Conservation (phyloP, 2,113 vertebrate species). For the Hippocampus barbouri region DNA sequence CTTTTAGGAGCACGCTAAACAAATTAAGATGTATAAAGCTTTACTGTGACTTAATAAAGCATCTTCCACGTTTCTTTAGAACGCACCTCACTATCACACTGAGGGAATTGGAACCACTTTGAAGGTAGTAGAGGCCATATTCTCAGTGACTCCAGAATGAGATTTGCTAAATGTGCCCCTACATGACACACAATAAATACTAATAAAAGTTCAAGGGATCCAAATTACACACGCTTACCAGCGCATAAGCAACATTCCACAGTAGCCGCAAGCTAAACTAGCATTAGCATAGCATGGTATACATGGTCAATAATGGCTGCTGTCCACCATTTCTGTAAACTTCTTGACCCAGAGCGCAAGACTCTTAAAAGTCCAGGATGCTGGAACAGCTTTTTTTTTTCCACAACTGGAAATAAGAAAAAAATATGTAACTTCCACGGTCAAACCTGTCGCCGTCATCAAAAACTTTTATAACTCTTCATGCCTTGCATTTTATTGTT, state of each 20-base stretch:
- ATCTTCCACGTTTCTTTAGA: constrained; percentile 42
- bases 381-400: no score
- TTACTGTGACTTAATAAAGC: constrained; percentile 58
- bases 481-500: no score
- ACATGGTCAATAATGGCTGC: constrained; percentile 56
- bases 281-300: constrained; percentile 50
- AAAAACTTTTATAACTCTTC: no score
- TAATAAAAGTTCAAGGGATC: constrained; percentile 46
- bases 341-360: constrained; percentile 12
- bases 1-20: constrained; percentile 59
- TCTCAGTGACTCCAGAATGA: constrained; percentile 29
- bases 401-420: no score
- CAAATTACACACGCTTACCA: constrained; percentile 46
- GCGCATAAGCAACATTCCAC: constrained; percentile 48
- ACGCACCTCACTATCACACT: constrained; percentile 23
- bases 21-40: constrained; percentile 65
- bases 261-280: constrained; percentile 55
- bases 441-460: no score
- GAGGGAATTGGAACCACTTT: constrained; percentile 26
- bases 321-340: constrained; percentile 1
- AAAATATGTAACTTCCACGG: no score
- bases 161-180: constrained; percentile 33
- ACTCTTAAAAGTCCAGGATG: constrained; percentile 31
- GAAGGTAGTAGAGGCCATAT: constrained; percentile 14
- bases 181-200: constrained; percentile 19